Base-by-base conservation (phyloP, 2,888 invertebrate genomes). In the Ramazzottius varieornatus region DNA sequence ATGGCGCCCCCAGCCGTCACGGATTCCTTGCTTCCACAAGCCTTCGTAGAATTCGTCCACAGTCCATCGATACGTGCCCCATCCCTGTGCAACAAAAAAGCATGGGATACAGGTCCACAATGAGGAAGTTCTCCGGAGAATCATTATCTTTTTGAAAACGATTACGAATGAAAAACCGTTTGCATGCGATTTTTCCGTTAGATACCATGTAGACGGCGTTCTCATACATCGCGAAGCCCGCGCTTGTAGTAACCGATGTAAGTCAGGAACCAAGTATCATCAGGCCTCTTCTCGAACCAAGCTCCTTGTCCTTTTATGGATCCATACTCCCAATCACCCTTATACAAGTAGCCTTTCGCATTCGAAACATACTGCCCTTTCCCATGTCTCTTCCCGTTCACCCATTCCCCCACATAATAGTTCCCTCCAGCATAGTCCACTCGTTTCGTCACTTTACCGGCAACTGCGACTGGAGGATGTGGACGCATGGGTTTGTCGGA, bases 1-100 rank as follows among this genome's bases (percentile, higher is more conserved):
- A 76, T 76, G 76, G n/a, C 76, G 69, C 16, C 77, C 77, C 76
- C 77, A 77, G 33, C 77, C 77, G 69, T 75, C 75, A 63, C 76
- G 68, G 66, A 76, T 74, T 64, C 73, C 75, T 13, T 71, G 73
- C 67, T 75, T 75, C 74, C 75, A 77, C 69, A 77, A 76, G 0
- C 77, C 77, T 68, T 77, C 77, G 69, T 75, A 77, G 68, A 73
- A 75, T 67, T 75, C 75, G n/a, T 70, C 69, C 32, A 74, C 73
- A 16, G 70, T 69, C 69, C 74, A 76, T 69, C 74, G 76, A 67
- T 74, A 72, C 46, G 75, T 75, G 64, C 77, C 77, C 71, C 75
- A 77, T 29, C 76, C 76, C 76, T 76, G 67, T n/a, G 68, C n/a
- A 66, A 64, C 8, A 33, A 63, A 33, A 32, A 33, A 8, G 65